phyloP scores from a whole-genome alignment of 2,113 vertebrate species.

The Caracal caracal region DNA sequence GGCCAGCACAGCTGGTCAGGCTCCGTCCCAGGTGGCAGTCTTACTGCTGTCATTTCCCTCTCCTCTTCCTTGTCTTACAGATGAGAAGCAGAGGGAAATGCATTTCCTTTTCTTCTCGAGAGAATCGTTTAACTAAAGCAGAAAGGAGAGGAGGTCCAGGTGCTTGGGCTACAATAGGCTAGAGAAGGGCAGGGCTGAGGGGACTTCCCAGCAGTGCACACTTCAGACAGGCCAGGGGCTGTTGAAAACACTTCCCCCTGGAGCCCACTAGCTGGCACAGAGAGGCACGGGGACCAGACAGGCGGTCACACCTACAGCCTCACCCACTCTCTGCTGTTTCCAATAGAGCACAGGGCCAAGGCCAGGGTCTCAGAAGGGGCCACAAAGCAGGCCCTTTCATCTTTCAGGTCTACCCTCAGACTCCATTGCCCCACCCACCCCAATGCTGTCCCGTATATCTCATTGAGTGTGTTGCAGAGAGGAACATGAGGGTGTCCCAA shows the following conservation, averaged over 20 bases:
- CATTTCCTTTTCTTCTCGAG: not conserved
- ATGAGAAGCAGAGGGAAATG: not conserved
- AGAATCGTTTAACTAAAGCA: not conserved
- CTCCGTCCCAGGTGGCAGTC: not conserved
- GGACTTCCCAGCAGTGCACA: not conserved
- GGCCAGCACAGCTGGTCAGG: not conserved
- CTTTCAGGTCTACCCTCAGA: not conserved
- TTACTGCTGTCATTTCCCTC: not conserved
- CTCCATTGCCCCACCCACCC: not conserved
- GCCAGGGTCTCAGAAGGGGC: not conserved
- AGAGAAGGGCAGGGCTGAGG: not conserved
- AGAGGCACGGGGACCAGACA: not conserved
- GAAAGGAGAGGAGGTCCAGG: not conserved
- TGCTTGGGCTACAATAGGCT: not conserved
- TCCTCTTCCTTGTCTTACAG: not conserved
- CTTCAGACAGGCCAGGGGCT: not conserved
- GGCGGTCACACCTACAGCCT: not conserved
- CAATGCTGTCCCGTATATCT: not conserved
- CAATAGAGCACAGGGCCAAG: not conserved
- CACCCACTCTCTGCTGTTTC: accelerated
- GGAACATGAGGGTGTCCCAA: not conserved
- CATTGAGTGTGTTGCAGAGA: not conserved
- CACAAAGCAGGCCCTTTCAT: not conserved
- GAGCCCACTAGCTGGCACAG: not conserved
- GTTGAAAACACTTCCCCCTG: not conserved